Percentiles rank a stretch among this genome's conserved stretches.
phyloP scores from a whole-genome alignment of 2,797 vertebrate genomes.

The Acestrorhynchus altus region DNA sequence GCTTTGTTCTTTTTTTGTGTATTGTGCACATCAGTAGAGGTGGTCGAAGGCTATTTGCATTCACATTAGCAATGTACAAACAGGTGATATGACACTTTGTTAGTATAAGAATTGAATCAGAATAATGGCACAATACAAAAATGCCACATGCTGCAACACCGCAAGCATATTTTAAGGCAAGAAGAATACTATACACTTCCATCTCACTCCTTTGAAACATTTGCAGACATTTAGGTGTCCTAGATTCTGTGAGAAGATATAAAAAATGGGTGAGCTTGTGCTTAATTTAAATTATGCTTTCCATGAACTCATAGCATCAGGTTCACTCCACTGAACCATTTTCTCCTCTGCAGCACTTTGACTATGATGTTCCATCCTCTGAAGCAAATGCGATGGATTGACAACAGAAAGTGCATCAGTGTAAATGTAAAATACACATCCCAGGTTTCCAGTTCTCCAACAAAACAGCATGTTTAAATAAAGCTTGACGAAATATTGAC shows the following conservation, averaged over 20 bases:
- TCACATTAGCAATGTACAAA: conserved; percentile 34
- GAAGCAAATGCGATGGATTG: neutral
- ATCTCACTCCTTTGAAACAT: conserved; percentile 21
- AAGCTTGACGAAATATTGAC: neutral
- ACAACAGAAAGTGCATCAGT: neutral
- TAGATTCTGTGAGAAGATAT: neutral
- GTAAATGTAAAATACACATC: conserved; percentile 18
- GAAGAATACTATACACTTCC: conserved; percentile 10
- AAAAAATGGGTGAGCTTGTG: neutral
- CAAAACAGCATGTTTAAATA: conserved; percentile 6
- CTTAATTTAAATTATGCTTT: conserved; percentile 1
- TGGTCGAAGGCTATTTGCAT: conserved; percentile 18
- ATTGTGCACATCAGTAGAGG: conserved; percentile 28
- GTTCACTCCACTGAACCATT: neutral
- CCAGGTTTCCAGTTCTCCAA: neutral
- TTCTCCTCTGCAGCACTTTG: neutral
- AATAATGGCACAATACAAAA: conserved; percentile 41
- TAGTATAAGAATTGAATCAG: conserved; percentile 14
- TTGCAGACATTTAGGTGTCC: neutral
- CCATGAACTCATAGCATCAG: neutral
- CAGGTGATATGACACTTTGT: conserved; percentile 30
- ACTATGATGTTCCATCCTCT: neutral
- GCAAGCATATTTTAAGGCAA: conserved; percentile 38
- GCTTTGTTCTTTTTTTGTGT: conserved; percentile 8
- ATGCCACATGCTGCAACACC: conserved; percentile 21